phyloP scores from a whole-genome alignment of 2,113 vertebrate genomes.

The Opisthocomus hoazin region DNA sequence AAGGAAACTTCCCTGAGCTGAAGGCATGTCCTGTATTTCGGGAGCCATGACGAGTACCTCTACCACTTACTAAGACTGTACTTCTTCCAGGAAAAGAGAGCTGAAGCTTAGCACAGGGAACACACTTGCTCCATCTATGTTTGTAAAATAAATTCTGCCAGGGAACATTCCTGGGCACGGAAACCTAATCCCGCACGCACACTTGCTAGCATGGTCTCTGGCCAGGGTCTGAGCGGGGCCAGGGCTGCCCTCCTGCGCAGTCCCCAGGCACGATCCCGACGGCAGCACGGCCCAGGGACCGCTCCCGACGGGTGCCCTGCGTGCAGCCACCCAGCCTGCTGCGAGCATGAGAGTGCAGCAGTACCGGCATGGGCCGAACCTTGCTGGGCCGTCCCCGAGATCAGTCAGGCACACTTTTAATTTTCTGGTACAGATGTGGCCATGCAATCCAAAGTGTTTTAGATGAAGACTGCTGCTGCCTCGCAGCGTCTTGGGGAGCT shows the following conservation, averaged over 20 bases:
- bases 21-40: not conserved
- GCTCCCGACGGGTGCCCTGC: not conserved
- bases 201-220: not conserved
- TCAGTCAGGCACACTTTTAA: not conserved
- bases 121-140: not conserved
- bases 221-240: accelerated
- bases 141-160: not conserved
- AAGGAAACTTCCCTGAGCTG: not conserved
- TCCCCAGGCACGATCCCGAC: not conserved
- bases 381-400: accelerated
- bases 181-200: not conserved
- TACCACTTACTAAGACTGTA: accelerated
- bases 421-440: not conserved
- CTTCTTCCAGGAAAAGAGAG: not conserved
- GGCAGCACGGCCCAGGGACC: accelerated
- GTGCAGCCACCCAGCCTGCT: not conserved
- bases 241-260: accelerated
- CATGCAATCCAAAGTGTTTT: not conserved
- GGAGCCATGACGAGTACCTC: not conserved
- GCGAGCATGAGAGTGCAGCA: not conserved
- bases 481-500: not conserved
- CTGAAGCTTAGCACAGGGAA: not conserved
- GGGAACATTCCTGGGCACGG: not conserved
- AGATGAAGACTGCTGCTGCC: not conserved
- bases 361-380: not conserved